These are phyloP conservation scores for Cylindroiulus punctatus DNA, from an alignment of 2,888 invertebrate species.

Conservation along the genomic window DNA sequence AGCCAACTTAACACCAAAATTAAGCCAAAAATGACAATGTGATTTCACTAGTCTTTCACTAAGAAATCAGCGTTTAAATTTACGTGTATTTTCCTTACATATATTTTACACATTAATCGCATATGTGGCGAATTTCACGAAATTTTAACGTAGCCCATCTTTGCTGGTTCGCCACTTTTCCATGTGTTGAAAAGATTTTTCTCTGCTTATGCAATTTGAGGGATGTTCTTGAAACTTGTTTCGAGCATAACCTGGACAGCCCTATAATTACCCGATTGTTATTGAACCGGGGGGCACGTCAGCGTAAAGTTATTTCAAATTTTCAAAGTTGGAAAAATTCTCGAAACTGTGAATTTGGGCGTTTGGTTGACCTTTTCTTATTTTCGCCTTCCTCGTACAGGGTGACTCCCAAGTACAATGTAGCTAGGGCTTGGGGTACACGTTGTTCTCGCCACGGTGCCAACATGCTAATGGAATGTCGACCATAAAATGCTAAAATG, in stretches of 20 bases:
- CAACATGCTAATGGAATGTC: not conserved
- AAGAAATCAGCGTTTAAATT: too few relatives aligned
- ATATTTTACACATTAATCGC: not conserved
- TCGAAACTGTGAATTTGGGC: conserved; percentile 12
- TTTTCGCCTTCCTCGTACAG: conserved; percentile 5
- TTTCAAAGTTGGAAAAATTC: not conserved
- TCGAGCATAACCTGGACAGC: not conserved
- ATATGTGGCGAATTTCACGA: not conserved
- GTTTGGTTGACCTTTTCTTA: not conserved
- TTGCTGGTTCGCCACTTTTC: not conserved
- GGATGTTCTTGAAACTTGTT: not conserved
- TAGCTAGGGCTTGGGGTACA: not conserved
- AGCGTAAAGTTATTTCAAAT: conserved; percentile 6
- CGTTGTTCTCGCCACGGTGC: not conserved
- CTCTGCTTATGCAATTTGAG: not conserved
- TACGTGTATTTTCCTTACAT: not conserved
- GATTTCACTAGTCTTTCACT: too few relatives aligned
- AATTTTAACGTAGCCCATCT: not conserved
- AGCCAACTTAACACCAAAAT: too few relatives aligned
- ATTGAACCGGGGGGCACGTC: conserved; percentile 28
- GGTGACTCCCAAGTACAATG: not conserved
- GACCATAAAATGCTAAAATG: conserved; percentile 16
- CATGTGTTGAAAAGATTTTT: not conserved
- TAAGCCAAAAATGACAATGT: too few relatives aligned
- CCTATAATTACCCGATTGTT: conserved; percentile 20